phyloP scores from a whole-genome alignment of 2,888 invertebrate species.

The Ctenicera cuprea region DNA sequence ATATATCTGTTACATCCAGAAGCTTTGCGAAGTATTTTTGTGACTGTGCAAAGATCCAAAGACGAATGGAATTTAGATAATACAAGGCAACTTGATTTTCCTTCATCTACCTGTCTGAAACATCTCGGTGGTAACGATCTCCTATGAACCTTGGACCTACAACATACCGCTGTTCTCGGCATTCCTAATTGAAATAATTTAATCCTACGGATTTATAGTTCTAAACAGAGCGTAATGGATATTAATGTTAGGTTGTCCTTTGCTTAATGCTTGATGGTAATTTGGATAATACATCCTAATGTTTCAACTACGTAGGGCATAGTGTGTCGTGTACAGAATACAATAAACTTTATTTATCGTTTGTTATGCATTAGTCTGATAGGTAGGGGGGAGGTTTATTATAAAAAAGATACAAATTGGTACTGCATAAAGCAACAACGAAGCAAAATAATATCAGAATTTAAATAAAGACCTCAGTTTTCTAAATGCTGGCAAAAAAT shows the following conservation, averaged over 20 bases:
- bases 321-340: too few relatives aligned
- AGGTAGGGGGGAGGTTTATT: too few relatives aligned
- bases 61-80: not conserved
- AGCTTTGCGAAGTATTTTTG: not conserved
- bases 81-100: not conserved
- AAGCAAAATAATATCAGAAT: too few relatives aligned
- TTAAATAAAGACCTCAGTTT: too few relatives aligned
- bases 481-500: too few relatives aligned
- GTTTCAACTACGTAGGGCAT: not conserved
- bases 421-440: too few relatives aligned
- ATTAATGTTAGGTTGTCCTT: constrained; percentile 25
- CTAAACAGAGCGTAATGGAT: constrained; percentile 21
- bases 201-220: constrained; percentile 18
- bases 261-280: constrained; percentile 7
- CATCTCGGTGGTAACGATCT: too few relatives aligned
- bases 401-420: too few relatives aligned
- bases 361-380: too few relatives aligned
- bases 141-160: too few relatives aligned
- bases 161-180: not conserved
- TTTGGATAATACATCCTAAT: constrained; percentile 11
- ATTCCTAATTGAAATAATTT: not conserved
- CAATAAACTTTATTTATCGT: too few relatives aligned
- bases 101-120: not conserved
- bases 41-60: not conserved
- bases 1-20: not conserved